phyloP scores from a whole-genome alignment of 2,888 invertebrate species.

The Harmothoe impar region DNA sequence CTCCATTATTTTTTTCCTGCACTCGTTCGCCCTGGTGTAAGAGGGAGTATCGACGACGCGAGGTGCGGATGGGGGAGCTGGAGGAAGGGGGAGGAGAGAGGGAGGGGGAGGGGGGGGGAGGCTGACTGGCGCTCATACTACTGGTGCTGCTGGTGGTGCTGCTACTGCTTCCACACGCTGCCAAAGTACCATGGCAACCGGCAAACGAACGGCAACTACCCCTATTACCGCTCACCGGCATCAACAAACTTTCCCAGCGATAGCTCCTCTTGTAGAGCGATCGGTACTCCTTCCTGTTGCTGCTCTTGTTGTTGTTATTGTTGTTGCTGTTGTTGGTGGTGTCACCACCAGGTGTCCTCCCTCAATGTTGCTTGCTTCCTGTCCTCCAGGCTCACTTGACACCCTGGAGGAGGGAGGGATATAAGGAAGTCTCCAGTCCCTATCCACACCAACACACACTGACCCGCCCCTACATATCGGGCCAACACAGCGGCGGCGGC shows the following conservation, averaged over 20 bases:
- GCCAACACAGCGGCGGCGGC: background rate
- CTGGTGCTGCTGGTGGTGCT: background rate
- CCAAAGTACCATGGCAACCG: slow-evolving; percentile 55
- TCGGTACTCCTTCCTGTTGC: background rate
- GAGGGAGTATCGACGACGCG: background rate
- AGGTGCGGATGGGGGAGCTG: background rate
- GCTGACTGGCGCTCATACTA: background rate
- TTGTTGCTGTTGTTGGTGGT: too few relatives aligned
- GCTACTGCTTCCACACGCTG: background rate
- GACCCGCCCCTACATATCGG: background rate
- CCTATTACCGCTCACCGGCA: slow-evolving; percentile 31
- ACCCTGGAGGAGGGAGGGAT: background rate
- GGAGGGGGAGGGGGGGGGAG: background rate
- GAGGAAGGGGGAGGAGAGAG: background rate
- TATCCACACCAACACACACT: background rate
- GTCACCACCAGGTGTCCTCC: background rate
- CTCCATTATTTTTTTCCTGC: slow-evolving; percentile 6
- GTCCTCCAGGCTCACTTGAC: background rate
- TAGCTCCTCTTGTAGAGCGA: background rate
- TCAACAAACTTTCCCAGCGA: slow-evolving; percentile 32
- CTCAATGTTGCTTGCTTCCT: background rate
- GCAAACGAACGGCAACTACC: slow-evolving; percentile 34
- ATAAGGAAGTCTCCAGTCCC: background rate
- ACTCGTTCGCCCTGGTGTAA: background rate
- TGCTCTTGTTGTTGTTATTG: too few relatives aligned